A percentile compares a stretch with the other conserved stretches of the same genome.
phyloP scores from a whole-genome alignment of 2,113 vertebrate genomes.

The Struthio camelus region DNA sequence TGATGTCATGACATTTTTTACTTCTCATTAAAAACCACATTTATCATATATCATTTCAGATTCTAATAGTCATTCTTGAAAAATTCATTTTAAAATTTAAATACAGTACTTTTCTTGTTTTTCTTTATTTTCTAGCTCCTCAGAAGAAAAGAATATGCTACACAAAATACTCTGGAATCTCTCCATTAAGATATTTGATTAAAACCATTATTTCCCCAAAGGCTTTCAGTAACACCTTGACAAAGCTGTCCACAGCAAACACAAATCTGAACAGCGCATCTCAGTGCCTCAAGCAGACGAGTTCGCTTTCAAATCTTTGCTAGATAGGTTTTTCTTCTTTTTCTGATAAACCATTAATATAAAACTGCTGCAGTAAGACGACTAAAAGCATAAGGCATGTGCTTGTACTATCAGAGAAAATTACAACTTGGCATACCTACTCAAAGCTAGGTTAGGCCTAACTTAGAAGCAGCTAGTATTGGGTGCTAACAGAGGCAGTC shows the following conservation, averaged over 20 bases:
- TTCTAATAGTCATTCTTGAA: not conserved
- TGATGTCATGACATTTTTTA: constrained; percentile 23
- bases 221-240: not conserved
- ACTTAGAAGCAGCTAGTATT: not conserved
- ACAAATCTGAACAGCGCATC: not conserved
- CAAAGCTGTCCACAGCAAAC: not conserved
- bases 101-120: not conserved
- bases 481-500: not conserved
- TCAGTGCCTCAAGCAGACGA: not conserved
- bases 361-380: not conserved
- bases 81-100: not conserved
- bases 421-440: not conserved
- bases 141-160: not conserved
- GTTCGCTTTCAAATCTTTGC: not conserved
- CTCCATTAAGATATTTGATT: not conserved
- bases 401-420: not conserved
- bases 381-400: not conserved
- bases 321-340: not conserved
- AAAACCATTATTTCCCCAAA: not conserved
- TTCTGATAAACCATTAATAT: not conserved
- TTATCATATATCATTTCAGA: not conserved
- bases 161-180: not conserved
- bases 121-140: not conserved
- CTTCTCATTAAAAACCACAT: not conserved
- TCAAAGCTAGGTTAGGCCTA: not conserved